These are phyloP conservation scores for Aselliscus stoliczkanus DNA, from an alignment of 2,797 vertebrate species.

Conservation along the genomic window DNA sequence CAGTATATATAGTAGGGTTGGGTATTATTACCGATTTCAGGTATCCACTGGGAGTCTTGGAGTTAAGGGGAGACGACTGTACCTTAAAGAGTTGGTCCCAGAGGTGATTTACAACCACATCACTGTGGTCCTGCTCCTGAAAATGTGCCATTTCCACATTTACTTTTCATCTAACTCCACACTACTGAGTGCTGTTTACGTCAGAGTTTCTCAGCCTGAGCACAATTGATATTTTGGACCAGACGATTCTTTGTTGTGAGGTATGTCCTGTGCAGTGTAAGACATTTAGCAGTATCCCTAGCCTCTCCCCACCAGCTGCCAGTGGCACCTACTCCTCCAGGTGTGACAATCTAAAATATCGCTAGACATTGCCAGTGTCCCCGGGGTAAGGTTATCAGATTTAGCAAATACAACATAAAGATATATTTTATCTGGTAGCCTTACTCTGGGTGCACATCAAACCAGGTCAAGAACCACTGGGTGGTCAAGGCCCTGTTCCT, in stretches of 20 bases:
- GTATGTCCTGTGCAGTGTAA: fast-evolving
- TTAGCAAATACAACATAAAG: not conserved
- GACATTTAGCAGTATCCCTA: not conserved
- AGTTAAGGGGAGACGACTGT: not conserved
- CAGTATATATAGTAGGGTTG: not conserved
- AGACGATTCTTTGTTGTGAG: not conserved
- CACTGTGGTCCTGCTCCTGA: not conserved
- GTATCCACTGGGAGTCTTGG: not conserved
- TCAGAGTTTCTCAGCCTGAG: not conserved
- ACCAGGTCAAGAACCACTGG: not conserved
- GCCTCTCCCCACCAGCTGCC: not conserved
- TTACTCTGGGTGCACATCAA: not conserved
- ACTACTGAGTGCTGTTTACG: not conserved
- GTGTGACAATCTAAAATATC: not conserved
- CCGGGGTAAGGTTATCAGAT: not conserved
- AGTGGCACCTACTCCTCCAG: not conserved
- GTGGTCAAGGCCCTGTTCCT: not conserved
- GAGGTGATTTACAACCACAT: not conserved
- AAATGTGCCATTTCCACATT: not conserved
- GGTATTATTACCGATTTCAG: not conserved
- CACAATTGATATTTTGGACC: not conserved
- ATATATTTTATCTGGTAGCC: not conserved
- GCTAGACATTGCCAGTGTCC: not conserved
- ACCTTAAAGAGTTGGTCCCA: not conserved
- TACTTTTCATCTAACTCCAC: not conserved